These are phyloP conservation scores for Penaeus japonicus DNA, from an alignment of 1,140 invertebrate species.

Conservation along the genomic window DNA sequence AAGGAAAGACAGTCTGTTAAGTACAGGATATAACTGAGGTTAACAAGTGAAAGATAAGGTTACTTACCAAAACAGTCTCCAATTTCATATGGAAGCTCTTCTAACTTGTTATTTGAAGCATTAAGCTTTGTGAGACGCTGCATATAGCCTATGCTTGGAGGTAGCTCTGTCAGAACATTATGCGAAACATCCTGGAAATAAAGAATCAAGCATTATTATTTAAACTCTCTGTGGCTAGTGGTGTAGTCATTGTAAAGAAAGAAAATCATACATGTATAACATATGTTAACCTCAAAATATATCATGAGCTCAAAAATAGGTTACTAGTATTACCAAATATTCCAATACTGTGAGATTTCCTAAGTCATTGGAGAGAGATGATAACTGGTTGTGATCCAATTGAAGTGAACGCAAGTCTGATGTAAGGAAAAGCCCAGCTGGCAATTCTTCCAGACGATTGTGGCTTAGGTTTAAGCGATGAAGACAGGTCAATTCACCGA, in stretches of 20 bases:
- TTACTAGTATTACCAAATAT: conserved; percentile 43
- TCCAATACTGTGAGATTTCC: conserved; percentile 75
- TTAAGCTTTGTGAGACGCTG: conserved; percentile 69
- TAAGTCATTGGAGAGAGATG: conserved; percentile 71
- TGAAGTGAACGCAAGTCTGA: conserved; percentile 78
- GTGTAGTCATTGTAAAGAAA: no score
- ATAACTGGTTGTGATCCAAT: conserved; percentile 80
- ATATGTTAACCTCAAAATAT: no score
- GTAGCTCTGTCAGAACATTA: conserved; percentile 69
- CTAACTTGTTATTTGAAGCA: conserved; percentile 70
- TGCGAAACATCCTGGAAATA: conserved; percentile 70
- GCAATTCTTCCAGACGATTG: conserved; percentile 77
- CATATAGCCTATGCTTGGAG: conserved; percentile 70
- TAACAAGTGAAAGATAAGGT: conserved; percentile 64
- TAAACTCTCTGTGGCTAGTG: neutral
- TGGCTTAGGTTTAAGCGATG: conserved; percentile 78
- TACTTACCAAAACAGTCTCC: conserved; percentile 55
- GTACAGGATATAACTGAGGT: neutral
- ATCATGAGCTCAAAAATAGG: neutral
- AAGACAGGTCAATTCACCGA: conserved; percentile 76
- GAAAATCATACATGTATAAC: no score
- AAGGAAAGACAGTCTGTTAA: no score
- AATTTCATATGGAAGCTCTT: conserved; percentile 70
- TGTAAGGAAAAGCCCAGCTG: conserved; percentile 79
- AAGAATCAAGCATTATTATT: neutral